Evolutionary conservation across 1,140 invertebrate genomes (phyloP).

Genomic region (Oreohelix idahoensis): DNA sequence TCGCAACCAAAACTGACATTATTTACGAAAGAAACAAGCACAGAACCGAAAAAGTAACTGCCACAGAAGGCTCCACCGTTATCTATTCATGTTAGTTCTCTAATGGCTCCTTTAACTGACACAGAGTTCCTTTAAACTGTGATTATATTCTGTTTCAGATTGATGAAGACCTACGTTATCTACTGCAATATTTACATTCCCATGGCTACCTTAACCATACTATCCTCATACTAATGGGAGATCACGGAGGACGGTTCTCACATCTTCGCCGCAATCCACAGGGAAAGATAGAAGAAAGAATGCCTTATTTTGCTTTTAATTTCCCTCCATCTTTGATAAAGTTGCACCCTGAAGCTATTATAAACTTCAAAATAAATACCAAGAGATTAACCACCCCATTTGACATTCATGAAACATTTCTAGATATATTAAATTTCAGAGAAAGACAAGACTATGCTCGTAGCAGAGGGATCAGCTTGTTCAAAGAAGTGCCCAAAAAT

Average conservation of each 20-base stretch:
- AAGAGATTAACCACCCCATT: slow-evolving; percentile 72
- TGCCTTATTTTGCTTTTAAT: slow-evolving; percentile 88
- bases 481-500: slow-evolving; percentile 76
- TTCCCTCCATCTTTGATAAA: slow-evolving; percentile 82
- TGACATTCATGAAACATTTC: slow-evolving; percentile 74
- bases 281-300: slow-evolving; percentile 89
- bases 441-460: slow-evolving; percentile 77
- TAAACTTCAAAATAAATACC: slow-evolving; percentile 81
- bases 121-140: no score
- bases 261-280: slow-evolving; percentile 83
- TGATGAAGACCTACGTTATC: slow-evolving; percentile 78
- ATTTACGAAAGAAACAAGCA: no score
- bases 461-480: slow-evolving; percentile 80
- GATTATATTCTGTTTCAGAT: slow-evolving; percentile 73
- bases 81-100: no score
- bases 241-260: slow-evolving; percentile 93
- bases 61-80: no score
- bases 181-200: slow-evolving; percentile 82
- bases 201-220: slow-evolving; percentile 73
- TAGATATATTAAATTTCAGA: slow-evolving; percentile 75
- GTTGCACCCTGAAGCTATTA: slow-evolving; percentile 78
- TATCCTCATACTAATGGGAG: slow-evolving; percentile 86
- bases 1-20: no score
- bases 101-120: no score
- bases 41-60: no score